These are phyloP conservation scores for Tinea semifulvella DNA, from an alignment of 2,888 invertebrate genomes.

Conservation along the genomic window DNA sequence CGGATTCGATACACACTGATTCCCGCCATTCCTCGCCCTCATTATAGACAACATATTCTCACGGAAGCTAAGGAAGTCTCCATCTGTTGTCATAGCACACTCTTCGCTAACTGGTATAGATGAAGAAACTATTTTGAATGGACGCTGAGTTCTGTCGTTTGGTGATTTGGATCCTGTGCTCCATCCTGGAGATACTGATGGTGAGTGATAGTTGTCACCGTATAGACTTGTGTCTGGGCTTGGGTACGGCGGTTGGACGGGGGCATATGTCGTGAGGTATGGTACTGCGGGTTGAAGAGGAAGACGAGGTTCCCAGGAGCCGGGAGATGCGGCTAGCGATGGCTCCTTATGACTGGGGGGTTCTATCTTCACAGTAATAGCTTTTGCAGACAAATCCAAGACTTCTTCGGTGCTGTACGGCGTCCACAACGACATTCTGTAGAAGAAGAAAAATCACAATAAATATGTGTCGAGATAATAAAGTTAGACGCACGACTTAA, in stretches of 20 bases:
- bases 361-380: not conserved
- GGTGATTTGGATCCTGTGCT: conserved; percentile 2
- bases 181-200: conserved; percentile 11
- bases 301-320: not conserved
- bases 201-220: conserved; percentile 20
- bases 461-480: too few relatives aligned
- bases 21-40: conserved; percentile 68
- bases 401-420: conserved; percentile 45
- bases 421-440: conserved; percentile 44
- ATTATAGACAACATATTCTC: conserved; percentile 74
- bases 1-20: conserved; percentile 67
- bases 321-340: conserved; percentile 5
- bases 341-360: not conserved
- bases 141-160: not conserved
- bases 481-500: too few relatives aligned
- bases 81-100: conserved; percentile 34
- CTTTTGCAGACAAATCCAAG: conserved; percentile 32
- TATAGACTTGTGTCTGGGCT: conserved; percentile 13
- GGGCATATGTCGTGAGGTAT: not conserved
- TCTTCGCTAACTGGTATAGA: not conserved
- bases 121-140: conserved; percentile 6
- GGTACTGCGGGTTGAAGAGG: conserved; percentile 2
- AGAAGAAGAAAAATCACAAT: not conserved
- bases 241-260: conserved; percentile 1
- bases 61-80: conserved; percentile 75